phyloP scores from a whole-genome alignment of 1,140 invertebrate species.

The Drosophila triauraria region DNA sequence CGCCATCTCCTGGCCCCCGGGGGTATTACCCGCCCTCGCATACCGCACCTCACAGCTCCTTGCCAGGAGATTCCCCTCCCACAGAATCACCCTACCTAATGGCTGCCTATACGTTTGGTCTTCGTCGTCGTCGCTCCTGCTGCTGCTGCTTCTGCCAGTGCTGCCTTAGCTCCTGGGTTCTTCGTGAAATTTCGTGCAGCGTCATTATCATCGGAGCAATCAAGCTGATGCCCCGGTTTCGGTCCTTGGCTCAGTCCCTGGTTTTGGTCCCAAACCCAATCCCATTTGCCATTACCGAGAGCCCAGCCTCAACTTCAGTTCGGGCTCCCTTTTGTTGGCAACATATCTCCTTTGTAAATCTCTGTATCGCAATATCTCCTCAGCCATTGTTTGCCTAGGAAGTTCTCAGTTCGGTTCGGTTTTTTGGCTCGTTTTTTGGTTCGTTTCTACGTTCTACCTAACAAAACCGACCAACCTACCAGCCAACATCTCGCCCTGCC shows the following conservation, averaged over 20 bases:
- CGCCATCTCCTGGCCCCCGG: constrained; percentile 45
- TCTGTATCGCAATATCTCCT: constrained; percentile 52
- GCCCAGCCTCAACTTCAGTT: constrained; percentile 23
- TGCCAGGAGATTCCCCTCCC: constrained; percentile 31
- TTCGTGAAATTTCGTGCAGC: constrained; percentile 75
- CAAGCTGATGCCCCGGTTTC: constrained; percentile 45
- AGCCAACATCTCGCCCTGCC: constrained; percentile 7
- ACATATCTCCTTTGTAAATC: constrained; percentile 67
- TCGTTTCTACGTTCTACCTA: constrained; percentile 51
- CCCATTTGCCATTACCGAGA: constrained; percentile 26
- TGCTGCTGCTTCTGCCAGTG: constrained; percentile 1
- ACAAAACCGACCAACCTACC: constrained; percentile 12
- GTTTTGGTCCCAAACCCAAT: constrained; percentile 23
- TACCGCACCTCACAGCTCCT: constrained; percentile 12
- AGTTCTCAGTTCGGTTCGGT: constrained; percentile 39
- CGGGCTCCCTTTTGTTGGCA: constrained; percentile 46
- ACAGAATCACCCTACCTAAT: constrained; percentile 47
- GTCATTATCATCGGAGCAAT: constrained; percentile 71
- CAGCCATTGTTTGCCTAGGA: constrained; percentile 52
- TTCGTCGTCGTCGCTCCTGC: background rate
- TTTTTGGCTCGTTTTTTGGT: constrained; percentile 35
- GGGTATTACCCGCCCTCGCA: constrained; percentile 44
- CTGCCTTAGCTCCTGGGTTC: constrained; percentile 40
- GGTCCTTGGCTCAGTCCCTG: constrained; percentile 12
- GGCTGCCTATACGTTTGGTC: constrained; percentile 30